Evolutionary conservation across 2,888 invertebrate species (phyloP).

Genomic region (Scrobipalpa costella): DNA sequence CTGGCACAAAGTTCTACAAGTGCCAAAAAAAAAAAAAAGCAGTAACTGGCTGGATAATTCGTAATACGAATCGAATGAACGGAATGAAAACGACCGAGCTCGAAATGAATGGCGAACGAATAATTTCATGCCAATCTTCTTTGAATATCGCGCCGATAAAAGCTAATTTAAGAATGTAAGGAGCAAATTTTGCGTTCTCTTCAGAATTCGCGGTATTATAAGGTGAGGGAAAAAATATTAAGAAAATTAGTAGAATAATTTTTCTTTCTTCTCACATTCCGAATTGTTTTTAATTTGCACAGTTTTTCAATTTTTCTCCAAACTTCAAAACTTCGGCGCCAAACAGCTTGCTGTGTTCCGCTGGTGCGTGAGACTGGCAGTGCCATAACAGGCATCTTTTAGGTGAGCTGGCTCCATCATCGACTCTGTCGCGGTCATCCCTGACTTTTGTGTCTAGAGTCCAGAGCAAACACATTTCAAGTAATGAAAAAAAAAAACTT

Average conservation of each 20-base stretch:
- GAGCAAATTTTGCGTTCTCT: background rate
- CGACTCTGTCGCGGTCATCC: too few species aligned
- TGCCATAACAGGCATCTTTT: too few species aligned
- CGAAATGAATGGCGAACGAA: slow-evolving; percentile 1
- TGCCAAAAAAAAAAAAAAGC: too few species aligned
- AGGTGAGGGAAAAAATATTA: background rate
- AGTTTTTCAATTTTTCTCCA: background rate
- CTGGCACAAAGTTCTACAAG: too few species aligned
- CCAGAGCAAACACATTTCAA: too few species aligned
- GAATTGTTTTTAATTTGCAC: background rate
- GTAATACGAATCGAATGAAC: background rate
- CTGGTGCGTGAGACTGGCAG: too few species aligned
- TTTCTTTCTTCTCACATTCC: background rate
- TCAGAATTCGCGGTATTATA: background rate
- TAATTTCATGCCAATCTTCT: slow-evolving; percentile 19
- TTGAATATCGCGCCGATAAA: slow-evolving; percentile 20
- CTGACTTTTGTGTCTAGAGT: too few species aligned
- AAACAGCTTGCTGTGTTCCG: too few species aligned
- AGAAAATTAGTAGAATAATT: too few species aligned
- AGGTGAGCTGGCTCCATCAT: too few species aligned
- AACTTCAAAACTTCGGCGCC: too few species aligned
- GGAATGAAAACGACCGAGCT: background rate
- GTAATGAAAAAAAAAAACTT: too few species aligned
- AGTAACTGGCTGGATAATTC: background rate
- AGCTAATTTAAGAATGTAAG: slow-evolving; percentile 21